Conservation (phyloP, 2,888 invertebrate genomes). For the Trichopoda pennipes region DNA sequence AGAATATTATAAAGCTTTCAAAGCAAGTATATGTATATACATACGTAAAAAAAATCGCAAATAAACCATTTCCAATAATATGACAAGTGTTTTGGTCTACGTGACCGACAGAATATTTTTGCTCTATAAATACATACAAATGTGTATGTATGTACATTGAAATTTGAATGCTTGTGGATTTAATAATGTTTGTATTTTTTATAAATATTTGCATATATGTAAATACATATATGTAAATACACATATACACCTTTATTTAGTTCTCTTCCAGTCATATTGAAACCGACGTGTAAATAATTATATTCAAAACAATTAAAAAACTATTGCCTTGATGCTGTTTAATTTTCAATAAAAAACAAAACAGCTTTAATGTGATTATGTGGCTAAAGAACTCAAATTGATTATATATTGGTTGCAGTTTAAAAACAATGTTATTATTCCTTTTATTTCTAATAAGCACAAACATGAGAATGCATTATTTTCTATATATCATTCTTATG, state of each 20-base stretch:
- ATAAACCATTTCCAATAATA: conserved; percentile 54
- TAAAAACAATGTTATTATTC: not conserved
- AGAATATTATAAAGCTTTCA: too few relatives aligned
- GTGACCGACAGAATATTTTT: conserved; percentile 51
- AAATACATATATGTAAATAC: not conserved
- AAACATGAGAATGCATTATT: not conserved
- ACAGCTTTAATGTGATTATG: conserved; percentile 8
- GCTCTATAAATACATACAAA: not conserved
- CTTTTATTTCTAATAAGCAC: not conserved
- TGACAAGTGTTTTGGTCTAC: conserved; percentile 59
- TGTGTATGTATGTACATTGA: not conserved
- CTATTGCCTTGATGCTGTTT: conserved; percentile 44
- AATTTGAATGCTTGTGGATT: too few relatives aligned
- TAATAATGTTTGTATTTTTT: not conserved
- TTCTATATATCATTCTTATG: not conserved
- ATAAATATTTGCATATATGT: not conserved
- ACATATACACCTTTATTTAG: not conserved
- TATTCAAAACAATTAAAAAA: conserved; percentile 22
- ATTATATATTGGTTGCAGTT: conserved; percentile 1
- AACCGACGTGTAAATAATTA: conserved; percentile 33
- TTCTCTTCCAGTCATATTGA: not conserved
- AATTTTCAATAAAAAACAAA: conserved; percentile 30
- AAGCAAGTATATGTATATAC: too few relatives aligned
- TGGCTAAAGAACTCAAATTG: conserved; percentile 28
- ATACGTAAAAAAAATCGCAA: too few relatives aligned